Evolutionary conservation across 2,888 invertebrate species (phyloP).

Genomic region (Cantharis nigra): DNA sequence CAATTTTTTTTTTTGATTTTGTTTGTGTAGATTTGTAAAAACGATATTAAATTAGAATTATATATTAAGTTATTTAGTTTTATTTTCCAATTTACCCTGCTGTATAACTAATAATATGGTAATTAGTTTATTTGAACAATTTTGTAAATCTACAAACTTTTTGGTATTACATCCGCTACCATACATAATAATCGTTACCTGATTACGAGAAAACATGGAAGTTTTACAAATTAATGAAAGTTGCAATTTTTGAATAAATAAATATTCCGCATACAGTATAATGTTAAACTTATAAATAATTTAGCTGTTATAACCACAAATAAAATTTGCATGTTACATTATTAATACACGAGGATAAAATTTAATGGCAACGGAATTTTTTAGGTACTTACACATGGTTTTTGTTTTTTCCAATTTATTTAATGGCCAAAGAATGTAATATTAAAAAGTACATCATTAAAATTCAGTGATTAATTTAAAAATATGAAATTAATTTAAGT

Average conservation of each 20-base stretch:
- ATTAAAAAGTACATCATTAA: background rate
- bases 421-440: background rate
- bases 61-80: background rate
- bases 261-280: background rate
- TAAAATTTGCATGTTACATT: background rate
- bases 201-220: conserved; percentile 25
- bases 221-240: conserved; percentile 25
- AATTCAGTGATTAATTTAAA: background rate
- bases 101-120: background rate
- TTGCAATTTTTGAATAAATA: conserved; percentile 5
- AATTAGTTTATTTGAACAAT: background rate
- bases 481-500: background rate
- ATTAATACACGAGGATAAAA: background rate
- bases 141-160: background rate
- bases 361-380: background rate
- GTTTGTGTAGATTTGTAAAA: too few relatives aligned
- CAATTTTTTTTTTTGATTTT: too few relatives aligned
- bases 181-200: conserved; percentile 36
- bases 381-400: background rate
- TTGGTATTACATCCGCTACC: conserved; percentile 21
- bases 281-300: background rate
- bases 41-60: too few relatives aligned
- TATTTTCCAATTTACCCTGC: background rate
- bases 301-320: background rate
- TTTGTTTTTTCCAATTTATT: background rate